phyloP scores from a whole-genome alignment of 1,140 invertebrate genomes.

The Macrobrachium rosenbergii region DNA sequence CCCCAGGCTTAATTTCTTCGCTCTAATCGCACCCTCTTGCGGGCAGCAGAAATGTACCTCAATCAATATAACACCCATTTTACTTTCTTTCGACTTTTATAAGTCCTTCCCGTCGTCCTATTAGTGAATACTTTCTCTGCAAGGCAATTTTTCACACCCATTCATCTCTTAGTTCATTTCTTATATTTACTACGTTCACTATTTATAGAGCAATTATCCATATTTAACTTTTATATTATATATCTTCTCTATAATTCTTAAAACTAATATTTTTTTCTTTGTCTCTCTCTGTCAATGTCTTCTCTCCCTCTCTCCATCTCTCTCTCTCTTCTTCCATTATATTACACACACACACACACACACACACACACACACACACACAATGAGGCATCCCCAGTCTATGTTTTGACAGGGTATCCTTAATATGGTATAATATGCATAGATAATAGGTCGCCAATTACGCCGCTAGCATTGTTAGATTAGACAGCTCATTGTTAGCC shows the following conservation, averaged over 20 bases:
- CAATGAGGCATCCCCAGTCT: conserved; percentile 55
- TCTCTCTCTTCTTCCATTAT: conserved; percentile 49
- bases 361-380: background rate
- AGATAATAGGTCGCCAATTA: conserved; percentile 61
- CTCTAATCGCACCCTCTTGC: no score
- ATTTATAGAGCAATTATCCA: background rate
- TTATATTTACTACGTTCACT: background rate
- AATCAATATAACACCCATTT: no score
- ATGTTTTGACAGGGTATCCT: conserved; percentile 63
- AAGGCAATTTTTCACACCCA: no score
- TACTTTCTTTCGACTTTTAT: no score
- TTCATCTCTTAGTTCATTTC: no score
- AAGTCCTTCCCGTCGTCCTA: no score
- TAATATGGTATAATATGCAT: conserved; percentile 64
- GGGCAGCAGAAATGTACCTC: no score
- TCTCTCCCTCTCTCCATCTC: conserved; percentile 9
- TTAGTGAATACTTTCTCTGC: no score
- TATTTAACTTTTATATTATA: background rate
- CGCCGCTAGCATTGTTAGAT: conserved; percentile 51
- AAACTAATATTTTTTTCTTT: conserved; percentile 5
- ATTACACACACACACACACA: conserved; percentile 29
- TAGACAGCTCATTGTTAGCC: conserved; percentile 59
- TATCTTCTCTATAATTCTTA: background rate
- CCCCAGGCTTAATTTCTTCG: no score
- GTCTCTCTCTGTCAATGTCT: conserved; percentile 16